A percentile compares a stretch with the other conserved stretches of the same genome.
These are phyloP conservation scores for Danio kyathit DNA, from an alignment of 2,797 vertebrate genomes.

Conservation along the genomic window DNA sequence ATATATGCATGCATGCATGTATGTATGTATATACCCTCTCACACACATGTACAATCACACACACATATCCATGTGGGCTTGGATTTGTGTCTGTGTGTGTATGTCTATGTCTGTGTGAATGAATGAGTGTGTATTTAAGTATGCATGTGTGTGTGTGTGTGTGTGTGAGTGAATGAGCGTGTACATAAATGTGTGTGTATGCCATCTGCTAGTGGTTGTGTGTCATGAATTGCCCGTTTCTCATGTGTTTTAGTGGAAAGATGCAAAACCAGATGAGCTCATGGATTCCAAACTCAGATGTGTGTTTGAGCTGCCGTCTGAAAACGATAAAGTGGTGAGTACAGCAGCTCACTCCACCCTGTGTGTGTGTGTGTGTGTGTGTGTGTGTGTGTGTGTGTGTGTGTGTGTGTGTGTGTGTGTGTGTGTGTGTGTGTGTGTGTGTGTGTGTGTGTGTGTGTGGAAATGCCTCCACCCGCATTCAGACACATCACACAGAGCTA, in stretches of 20 bases:
- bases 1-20: too few species aligned
- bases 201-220: slow-evolving; percentile 68
- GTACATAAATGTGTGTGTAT: not conserved
- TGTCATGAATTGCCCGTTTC: slow-evolving; percentile 70
- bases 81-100: slow-evolving; percentile 23
- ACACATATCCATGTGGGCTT: too few species aligned
- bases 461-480: too few species aligned
- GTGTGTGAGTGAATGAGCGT: slow-evolving; percentile 35
- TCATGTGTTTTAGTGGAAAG: slow-evolving; percentile 92
- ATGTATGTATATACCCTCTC: too few species aligned
- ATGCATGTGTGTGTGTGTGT: slow-evolving; percentile 37
- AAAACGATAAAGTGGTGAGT: slow-evolving; percentile 98
- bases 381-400: too few species aligned
- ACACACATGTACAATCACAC: too few species aligned
- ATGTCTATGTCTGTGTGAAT: slow-evolving; percentile 47
- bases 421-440: too few species aligned
- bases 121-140: slow-evolving; percentile 26
- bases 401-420: too few species aligned
- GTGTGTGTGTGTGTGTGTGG: too few species aligned
- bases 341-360: too few species aligned
- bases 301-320: slow-evolving; percentile 96
- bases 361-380: too few species aligned
- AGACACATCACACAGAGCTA: too few species aligned
- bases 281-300: slow-evolving; percentile 99
- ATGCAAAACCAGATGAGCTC: slow-evolving; percentile 96